These are phyloP conservation scores for Papilio demoleus DNA, from an alignment of 2,888 invertebrate species.

Conservation along the genomic window DNA sequence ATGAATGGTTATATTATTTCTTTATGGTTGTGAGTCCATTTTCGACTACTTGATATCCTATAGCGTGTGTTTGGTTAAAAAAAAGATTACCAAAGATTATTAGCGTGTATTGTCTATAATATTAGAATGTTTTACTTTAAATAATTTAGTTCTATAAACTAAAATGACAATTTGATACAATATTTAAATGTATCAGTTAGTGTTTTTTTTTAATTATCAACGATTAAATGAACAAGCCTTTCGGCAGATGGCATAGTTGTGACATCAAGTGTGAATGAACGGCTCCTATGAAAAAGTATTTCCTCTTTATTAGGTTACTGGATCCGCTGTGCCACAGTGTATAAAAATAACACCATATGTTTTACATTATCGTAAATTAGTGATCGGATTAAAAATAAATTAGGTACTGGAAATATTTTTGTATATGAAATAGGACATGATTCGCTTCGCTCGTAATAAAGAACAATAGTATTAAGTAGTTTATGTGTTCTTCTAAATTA, in stretches of 20 bases:
- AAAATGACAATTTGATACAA: too few relatives aligned
- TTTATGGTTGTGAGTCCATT: background rate
- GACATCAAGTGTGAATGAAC: slow-evolving; percentile 37
- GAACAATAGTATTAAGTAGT: too few relatives aligned
- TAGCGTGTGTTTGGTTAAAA: too few relatives aligned
- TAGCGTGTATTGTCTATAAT: too few relatives aligned
- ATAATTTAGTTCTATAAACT: too few relatives aligned
- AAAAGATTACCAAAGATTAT: too few relatives aligned
- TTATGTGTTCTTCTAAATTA: too few relatives aligned
- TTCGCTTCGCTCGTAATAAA: too few relatives aligned
- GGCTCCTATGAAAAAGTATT: slow-evolving; percentile 37
- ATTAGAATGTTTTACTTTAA: too few relatives aligned
- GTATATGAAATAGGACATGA: too few relatives aligned
- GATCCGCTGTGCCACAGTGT: slow-evolving; percentile 38
- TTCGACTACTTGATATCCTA: background rate
- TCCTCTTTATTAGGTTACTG: slow-evolving; percentile 42
- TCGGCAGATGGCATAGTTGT: slow-evolving; percentile 39
- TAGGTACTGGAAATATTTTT: background rate
- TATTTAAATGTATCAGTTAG: too few relatives aligned
- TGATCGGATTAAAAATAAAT: background rate
- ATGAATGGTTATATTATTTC: background rate
- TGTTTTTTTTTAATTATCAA: slow-evolving; percentile 9
- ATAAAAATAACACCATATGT: slow-evolving; percentile 8
- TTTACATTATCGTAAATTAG: background rate
- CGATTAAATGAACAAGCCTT: slow-evolving; percentile 4